Evolutionary conservation across 2,797 vertebrate species (phyloP).

Genomic region (Lophius americanus): DNA sequence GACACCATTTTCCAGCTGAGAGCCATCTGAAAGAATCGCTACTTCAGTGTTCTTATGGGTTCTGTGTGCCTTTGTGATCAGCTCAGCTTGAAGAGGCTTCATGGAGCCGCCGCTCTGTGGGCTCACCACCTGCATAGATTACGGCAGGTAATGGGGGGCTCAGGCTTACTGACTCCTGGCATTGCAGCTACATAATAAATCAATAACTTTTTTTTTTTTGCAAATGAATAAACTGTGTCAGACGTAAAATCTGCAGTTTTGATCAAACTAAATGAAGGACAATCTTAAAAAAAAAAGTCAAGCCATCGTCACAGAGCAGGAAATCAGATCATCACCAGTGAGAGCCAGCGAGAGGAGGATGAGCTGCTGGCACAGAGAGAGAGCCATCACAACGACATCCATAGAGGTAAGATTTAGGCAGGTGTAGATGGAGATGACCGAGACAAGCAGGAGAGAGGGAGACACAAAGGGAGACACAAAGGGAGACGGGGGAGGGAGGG

Average conservation of each 20-base stretch:
- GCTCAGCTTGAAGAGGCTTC: too few species aligned
- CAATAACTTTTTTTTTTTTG: too few species aligned
- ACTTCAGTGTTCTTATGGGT: too few species aligned
- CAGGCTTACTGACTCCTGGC: too few species aligned
- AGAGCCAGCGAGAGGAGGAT: not conserved
- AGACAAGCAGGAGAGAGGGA: conserved; percentile 19
- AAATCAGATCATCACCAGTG: conserved; percentile 32
- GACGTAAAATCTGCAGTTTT: not conserved
- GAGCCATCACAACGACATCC: conserved; percentile 3
- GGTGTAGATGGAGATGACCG: conserved; percentile 9
- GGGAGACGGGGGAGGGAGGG: conserved; percentile 34
- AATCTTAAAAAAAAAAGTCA: conserved; percentile 20
- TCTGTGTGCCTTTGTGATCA: too few species aligned
- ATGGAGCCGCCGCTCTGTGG: too few species aligned
- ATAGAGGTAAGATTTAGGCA: conserved; percentile 13
- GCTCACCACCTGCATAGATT: too few species aligned
- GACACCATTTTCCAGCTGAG: too few species aligned
- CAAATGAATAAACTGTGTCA: not conserved
- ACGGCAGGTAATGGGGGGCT: too few species aligned
- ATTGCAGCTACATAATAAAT: too few species aligned
- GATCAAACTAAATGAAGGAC: conserved; percentile 25
- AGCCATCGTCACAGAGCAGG: conserved; percentile 16
- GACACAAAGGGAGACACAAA: conserved; percentile 34
- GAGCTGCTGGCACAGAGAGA: not conserved
- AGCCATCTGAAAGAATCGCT: too few species aligned